Conservation (phyloP, 1,140 invertebrate genomes). For the Drosophila dunni region DNA sequence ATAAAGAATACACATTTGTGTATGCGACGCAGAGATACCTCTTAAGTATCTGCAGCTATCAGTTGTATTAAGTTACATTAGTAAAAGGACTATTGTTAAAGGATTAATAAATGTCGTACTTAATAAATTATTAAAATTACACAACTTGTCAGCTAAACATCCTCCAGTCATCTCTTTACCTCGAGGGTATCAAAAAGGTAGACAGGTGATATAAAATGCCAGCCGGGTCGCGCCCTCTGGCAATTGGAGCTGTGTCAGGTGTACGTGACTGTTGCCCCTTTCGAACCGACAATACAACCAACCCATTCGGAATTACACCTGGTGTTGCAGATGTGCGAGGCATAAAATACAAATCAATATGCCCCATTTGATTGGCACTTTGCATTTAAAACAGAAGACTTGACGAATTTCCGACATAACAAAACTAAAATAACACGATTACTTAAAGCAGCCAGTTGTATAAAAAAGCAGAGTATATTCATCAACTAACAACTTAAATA, state of each 20-base stretch:
- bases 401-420: constrained; percentile 5
- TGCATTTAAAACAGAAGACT: constrained; percentile 66
- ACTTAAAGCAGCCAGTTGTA: background rate
- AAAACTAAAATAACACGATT: background rate
- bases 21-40: constrained; percentile 2
- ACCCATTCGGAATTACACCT: background rate
- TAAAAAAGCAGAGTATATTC: background rate
- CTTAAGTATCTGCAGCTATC: too few relatives aligned
- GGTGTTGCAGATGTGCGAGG: constrained; percentile 33
- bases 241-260: constrained; percentile 32
- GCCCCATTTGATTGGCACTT: constrained; percentile 73
- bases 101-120: background rate
- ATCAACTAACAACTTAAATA: too few relatives aligned
- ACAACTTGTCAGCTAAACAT: background rate
- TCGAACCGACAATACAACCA: constrained; percentile 18
- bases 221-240: constrained; percentile 49
- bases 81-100: too few relatives aligned
- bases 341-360: constrained; percentile 68
- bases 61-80: too few relatives aligned
- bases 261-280: constrained; percentile 72
- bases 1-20: background rate
- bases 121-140: background rate
- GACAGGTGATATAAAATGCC: constrained; percentile 74
- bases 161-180: background rate
- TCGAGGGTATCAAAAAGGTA: constrained; percentile 23